Conservation (phyloP, 2,888 invertebrate species). For the Drosophila birchii region DNA sequence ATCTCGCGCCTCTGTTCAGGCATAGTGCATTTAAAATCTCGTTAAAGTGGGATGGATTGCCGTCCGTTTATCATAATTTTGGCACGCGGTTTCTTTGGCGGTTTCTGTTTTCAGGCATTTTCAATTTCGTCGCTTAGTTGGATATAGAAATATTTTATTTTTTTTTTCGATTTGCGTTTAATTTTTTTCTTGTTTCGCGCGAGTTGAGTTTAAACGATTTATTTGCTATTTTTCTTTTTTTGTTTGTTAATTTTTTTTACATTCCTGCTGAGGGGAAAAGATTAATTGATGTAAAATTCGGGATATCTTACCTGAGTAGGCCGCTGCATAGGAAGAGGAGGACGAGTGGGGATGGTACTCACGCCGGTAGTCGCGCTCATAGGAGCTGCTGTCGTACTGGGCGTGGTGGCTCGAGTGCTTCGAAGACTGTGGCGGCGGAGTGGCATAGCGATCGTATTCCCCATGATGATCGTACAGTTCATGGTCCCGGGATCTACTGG, state of each 20-base stretch:
- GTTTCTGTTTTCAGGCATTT: conserved; percentile 51
- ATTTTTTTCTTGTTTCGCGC: conserved; percentile 36
- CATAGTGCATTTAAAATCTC: conserved; percentile 77
- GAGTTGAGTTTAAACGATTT: conserved; percentile 42
- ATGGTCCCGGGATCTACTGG: conserved; percentile 82
- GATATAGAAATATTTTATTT: conserved; percentile 11
- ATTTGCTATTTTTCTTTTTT: conserved; percentile 44
- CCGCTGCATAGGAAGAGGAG: conserved; percentile 80
- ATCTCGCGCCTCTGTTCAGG: conserved; percentile 52
- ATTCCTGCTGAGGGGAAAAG: conserved; percentile 66
- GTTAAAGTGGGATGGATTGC: conserved; percentile 60
- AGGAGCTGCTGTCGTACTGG: conserved; percentile 82
- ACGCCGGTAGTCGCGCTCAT: conserved; percentile 83
- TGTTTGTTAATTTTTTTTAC: conserved; percentile 53
- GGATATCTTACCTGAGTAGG: conserved; percentile 81
- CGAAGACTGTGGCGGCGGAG: conserved; percentile 81
- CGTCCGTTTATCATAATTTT: conserved; percentile 61
- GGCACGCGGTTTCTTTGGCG: conserved; percentile 51
- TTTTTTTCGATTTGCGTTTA: conserved; percentile 32
- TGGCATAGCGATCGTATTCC: conserved; percentile 83
- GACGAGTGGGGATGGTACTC: conserved; percentile 84
- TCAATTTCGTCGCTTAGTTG: conserved; percentile 44
- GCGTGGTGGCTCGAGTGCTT: conserved; percentile 83
- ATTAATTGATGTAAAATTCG: conserved; percentile 42
- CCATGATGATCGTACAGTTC: conserved; percentile 83